phyloP scores from a whole-genome alignment of 2,888 invertebrate species.

The Pristionchus fissidentatus region DNA sequence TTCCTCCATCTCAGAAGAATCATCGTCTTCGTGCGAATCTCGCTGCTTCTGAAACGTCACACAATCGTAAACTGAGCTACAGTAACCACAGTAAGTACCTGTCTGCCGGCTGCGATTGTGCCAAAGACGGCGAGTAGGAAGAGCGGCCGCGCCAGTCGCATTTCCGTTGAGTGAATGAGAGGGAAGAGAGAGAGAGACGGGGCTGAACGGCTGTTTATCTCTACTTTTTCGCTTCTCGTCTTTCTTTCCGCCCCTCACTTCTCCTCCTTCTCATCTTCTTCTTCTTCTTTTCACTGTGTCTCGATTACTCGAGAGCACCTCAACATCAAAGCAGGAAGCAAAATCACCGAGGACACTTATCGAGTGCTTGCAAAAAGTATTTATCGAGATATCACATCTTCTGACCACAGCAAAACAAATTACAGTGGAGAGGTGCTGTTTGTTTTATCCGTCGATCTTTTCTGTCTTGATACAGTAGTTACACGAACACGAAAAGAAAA shows the following conservation, averaged over 20 bases:
- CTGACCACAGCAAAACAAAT: neutral
- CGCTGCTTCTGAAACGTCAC: neutral
- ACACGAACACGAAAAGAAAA: too few relatives aligned
- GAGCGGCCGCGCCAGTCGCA: conserved; percentile 6
- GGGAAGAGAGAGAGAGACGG: neutral
- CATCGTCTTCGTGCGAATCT: conserved; percentile 7
- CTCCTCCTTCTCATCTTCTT: too few relatives aligned
- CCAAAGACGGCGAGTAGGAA: neutral
- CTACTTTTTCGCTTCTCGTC: conserved; percentile 50
- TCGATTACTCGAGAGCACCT: neutral
- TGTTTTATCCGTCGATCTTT: too few relatives aligned
- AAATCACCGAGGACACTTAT: neutral
- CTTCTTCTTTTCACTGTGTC: conserved; percentile 30
- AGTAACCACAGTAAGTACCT: neutral
- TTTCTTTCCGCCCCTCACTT: conserved; percentile 43
- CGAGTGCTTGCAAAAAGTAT: neutral
- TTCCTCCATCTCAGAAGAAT: conserved; percentile 36
- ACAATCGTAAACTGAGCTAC: neutral
- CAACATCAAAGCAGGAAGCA: neutral
- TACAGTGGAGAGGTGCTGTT: neutral
- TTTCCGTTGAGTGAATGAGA: conserved; percentile 28
- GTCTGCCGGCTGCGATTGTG: neutral
- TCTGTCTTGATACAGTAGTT: too few relatives aligned
- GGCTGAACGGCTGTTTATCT: conserved; percentile 50
- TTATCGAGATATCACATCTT: neutral